Percentiles rank a stretch among this genome's conserved stretches.
phyloP scores from a whole-genome alignment of 2,888 invertebrate genomes.

The Melieria picta region DNA sequence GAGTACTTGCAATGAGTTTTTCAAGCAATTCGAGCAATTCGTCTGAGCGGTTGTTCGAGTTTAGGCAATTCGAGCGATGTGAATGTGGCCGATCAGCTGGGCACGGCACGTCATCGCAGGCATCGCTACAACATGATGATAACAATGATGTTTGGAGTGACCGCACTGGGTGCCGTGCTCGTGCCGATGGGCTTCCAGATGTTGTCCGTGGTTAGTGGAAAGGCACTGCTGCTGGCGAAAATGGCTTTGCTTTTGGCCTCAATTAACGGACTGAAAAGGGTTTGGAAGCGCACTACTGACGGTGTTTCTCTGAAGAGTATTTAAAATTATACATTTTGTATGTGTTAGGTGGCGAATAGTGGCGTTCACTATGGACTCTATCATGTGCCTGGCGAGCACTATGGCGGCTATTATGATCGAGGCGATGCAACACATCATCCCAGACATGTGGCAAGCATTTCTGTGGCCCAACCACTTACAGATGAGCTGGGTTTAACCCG shows the following conservation, averaged over 20 bases:
- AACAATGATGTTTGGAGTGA: constrained; percentile 81
- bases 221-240: constrained; percentile 81
- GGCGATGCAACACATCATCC: constrained; percentile 60
- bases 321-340: constrained; percentile 19
- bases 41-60: too few species aligned
- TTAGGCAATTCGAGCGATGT: neutral
- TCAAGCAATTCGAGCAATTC: too few species aligned
- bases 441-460: constrained; percentile 54
- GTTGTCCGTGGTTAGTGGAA: constrained; percentile 82
- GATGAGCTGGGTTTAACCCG: constrained; percentile 21
- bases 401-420: constrained; percentile 58
- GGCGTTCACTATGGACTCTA: constrained; percentile 82
- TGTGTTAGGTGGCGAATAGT: constrained; percentile 74
- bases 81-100: constrained; percentile 41
- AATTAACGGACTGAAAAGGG: constrained; percentile 82
- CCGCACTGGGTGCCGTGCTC: constrained; percentile 79
- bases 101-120: constrained; percentile 67
- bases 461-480: constrained; percentile 45
- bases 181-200: constrained; percentile 88
- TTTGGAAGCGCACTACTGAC: constrained; percentile 50
- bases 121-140: constrained; percentile 77
- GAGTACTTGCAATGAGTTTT: neutral
- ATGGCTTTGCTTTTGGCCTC: constrained; percentile 83
- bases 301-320: constrained; percentile 55
- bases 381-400: constrained; percentile 68